phyloP scores from a whole-genome alignment of 2,888 invertebrate species.

The Mesopsocus fuscifrons region DNA sequence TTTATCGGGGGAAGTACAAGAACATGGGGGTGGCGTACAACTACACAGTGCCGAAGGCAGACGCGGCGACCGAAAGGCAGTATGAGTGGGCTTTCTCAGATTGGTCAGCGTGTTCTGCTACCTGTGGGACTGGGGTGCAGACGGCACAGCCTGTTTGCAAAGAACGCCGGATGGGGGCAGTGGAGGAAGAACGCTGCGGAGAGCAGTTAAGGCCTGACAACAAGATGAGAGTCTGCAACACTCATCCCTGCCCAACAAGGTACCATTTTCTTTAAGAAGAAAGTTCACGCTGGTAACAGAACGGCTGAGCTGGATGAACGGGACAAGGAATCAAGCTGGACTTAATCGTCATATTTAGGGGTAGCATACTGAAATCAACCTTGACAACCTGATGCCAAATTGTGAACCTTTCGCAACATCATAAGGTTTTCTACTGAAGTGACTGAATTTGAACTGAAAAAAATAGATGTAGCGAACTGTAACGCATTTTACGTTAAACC shows the following conservation, averaged over 20 bases:
- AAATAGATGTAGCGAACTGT: no score
- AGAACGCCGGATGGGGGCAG: constrained; percentile 31
- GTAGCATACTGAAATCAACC: no score
- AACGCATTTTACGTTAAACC: no score
- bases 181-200: constrained; percentile 38
- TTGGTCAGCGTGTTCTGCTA: constrained; percentile 30
- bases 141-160: constrained; percentile 25
- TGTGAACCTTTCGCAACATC: no score
- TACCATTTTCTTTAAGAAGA: neutral
- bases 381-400: no score
- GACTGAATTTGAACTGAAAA: no score
- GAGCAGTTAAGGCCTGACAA: constrained; percentile 35
- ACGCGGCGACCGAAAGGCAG: constrained; percentile 25
- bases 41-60: constrained; percentile 30
- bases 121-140: constrained; percentile 24
- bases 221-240: constrained; percentile 43
- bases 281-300: no score
- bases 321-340: neutral
- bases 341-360: no score
- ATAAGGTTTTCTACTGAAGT: no score
- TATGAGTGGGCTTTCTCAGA: constrained; percentile 27
- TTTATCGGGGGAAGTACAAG: constrained; percentile 41
- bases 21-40: constrained; percentile 31
- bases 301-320: neutral
- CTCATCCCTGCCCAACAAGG: constrained; percentile 38